Evolutionary conservation across 2,113 vertebrate genomes (phyloP), one percentile per base, ranked within the genome.

Genomic region (Gambusia holbrooki): DNA sequence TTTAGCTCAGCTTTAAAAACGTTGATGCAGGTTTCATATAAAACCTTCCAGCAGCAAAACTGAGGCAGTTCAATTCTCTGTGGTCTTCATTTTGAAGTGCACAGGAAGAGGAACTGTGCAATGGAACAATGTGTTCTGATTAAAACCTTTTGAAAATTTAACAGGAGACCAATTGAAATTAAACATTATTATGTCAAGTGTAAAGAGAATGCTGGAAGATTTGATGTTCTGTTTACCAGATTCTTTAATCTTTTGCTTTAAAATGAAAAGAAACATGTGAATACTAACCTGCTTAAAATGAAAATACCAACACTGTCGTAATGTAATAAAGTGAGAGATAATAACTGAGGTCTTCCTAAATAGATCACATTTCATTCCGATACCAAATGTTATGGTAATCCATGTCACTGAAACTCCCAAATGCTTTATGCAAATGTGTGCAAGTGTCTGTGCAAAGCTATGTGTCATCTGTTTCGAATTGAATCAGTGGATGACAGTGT

Each of bases 111-210:
- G 35, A 45, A 27, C 10, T 58, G 19, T 42, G 27, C 4, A 42
- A 25, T 3, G 0, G 60, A 80, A 69, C 51, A 9, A 48, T 60
- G 32, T 63, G 69, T 42, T 63, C 35, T 51, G 51, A 61, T 33
- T 32, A 66, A 37, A 66, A n/a, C 37, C 14, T 35, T 66, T 66
- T 66, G 3, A 28, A 25, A 29, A 73, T 69, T 60, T 42, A 63
- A 29, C 33, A 11, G 22, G 48, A 5, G 51, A 25, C 22, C 62
- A 42, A 15, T 7, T 71, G 48, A 37, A 12, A 37, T 37, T 32
- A 27, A 17, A 70, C 25, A n/a, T n/a, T 2, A 10, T 37, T 37
- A 62, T 11, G 29, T 2, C 3, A 13, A 19, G 19, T 14, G 45
- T 19, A 4, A 13, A 4, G 12, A 58, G 22, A 7, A 58, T 10